Conservation (phyloP, 2,797 vertebrate genomes). For the Nothura maculosa region DNA sequence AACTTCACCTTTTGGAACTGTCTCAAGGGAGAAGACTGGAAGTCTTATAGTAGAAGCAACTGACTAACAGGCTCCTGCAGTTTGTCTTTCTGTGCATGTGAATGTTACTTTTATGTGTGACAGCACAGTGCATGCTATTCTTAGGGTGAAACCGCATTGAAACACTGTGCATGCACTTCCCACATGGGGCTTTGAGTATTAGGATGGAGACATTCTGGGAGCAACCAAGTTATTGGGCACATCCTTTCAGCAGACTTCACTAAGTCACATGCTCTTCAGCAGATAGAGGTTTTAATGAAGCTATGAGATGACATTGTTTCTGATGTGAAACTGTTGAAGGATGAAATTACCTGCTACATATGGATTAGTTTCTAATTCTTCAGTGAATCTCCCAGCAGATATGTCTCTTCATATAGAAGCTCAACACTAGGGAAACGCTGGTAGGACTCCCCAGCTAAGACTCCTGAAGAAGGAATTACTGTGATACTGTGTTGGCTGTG, state of each 20-base stretch:
- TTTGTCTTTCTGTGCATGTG: neutral
- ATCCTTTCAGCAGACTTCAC: neutral
- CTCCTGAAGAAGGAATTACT: neutral
- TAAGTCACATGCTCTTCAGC: neutral
- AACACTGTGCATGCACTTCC: neutral
- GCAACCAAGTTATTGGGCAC: neutral
- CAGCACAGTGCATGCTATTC: neutral
- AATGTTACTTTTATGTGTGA: neutral
- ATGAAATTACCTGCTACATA: neutral
- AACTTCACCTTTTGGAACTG: neutral
- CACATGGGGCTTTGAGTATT: rapidly evolving
- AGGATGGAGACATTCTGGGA: neutral
- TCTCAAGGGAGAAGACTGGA: neutral
- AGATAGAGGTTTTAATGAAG: neutral
- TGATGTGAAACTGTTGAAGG: neutral
- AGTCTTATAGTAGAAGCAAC: neutral
- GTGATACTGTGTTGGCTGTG: neutral
- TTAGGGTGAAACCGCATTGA: neutral
- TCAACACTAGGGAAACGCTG: neutral
- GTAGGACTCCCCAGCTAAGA: neutral
- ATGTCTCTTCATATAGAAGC: neutral
- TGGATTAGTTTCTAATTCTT: neutral
- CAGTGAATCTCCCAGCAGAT: neutral
- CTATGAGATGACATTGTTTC: neutral
- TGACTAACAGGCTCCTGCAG: neutral